These are phyloP conservation scores for Ptilonorhynchus violaceus DNA, from an alignment of 2,113 vertebrate species.

Conservation along the genomic window DNA sequence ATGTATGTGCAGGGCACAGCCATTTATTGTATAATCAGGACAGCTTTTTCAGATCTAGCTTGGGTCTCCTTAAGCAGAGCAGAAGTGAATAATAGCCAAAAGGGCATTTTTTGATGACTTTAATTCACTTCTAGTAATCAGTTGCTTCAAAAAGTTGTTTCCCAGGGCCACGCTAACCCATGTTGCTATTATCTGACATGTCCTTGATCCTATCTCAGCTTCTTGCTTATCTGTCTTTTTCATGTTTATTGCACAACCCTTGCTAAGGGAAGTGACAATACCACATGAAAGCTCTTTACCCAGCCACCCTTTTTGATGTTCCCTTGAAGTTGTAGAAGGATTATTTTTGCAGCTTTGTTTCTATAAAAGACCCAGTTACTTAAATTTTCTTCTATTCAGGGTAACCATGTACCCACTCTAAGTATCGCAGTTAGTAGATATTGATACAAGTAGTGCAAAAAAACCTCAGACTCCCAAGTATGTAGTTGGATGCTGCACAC, in stretches of 20 bases:
- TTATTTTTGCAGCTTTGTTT: background rate
- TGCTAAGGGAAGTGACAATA: background rate
- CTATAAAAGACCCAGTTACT: background rate
- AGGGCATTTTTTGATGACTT: background rate
- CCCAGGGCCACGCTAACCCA: background rate
- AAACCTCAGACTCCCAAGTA: background rate
- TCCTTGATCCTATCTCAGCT: background rate
- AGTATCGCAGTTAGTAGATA: background rate
- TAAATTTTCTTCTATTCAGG: background rate
- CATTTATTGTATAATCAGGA: background rate
- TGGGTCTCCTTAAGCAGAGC: background rate
- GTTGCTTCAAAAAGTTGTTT: background rate
- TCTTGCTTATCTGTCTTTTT: background rate
- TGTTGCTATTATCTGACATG: background rate
- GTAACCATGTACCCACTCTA: background rate
- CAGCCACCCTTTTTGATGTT: background rate
- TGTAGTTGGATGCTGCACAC: background rate
- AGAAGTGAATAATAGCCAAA: background rate
- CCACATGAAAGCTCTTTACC: background rate
- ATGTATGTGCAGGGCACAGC: background rate
- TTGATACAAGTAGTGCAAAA: background rate
- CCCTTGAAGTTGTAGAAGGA: background rate
- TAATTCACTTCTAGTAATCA: background rate
- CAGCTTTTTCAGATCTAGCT: background rate
- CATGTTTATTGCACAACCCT: background rate